Percentiles rank a stretch among this genome's conserved stretches.
These are phyloP conservation scores for Monochamus saltuarius DNA, from an alignment of 1,140 invertebrate species.

Conservation along the genomic window DNA sequence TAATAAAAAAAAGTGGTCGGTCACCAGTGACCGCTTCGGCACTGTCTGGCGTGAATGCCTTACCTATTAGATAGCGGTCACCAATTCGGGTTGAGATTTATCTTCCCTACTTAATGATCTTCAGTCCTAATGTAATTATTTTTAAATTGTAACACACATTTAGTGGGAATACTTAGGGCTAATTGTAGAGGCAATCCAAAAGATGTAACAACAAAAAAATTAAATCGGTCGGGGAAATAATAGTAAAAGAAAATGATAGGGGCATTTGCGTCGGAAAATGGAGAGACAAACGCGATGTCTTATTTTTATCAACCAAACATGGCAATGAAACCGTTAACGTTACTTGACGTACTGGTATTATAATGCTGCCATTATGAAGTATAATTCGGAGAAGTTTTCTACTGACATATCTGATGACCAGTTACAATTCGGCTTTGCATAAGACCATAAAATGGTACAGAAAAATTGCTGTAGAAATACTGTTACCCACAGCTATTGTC, in stretches of 20 bases:
- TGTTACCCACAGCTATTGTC: constrained; percentile 42
- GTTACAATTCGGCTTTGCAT: constrained; percentile 44
- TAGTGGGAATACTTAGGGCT: too few relatives aligned
- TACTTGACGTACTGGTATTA: constrained; percentile 33
- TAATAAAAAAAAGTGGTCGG: too few relatives aligned
- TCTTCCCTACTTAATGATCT: too few relatives aligned
- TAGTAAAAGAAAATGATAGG: constrained; percentile 44
- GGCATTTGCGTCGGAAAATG: constrained; percentile 49
- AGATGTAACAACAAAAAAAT: constrained; percentile 41
- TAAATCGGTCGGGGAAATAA: constrained; percentile 43
- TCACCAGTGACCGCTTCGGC: too few relatives aligned
- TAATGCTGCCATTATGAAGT: neutral
- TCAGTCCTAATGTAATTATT: too few relatives aligned
- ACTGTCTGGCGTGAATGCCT: too few relatives aligned
- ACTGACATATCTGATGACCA: constrained; percentile 33
- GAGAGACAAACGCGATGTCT: constrained; percentile 46
- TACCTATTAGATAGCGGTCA: too few relatives aligned
- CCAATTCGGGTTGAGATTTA: too few relatives aligned
- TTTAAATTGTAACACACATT: too few relatives aligned
- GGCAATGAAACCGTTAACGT: constrained; percentile 37
- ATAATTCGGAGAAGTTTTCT: neutral
- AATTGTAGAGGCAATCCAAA: too few relatives aligned
- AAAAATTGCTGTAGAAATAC: constrained; percentile 44
- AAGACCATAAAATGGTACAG: too few relatives aligned
- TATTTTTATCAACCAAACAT: too few relatives aligned